Evolutionary conservation across 2,113 vertebrate genomes (phyloP).

Genomic region (Phoxinus phoxinus): DNA sequence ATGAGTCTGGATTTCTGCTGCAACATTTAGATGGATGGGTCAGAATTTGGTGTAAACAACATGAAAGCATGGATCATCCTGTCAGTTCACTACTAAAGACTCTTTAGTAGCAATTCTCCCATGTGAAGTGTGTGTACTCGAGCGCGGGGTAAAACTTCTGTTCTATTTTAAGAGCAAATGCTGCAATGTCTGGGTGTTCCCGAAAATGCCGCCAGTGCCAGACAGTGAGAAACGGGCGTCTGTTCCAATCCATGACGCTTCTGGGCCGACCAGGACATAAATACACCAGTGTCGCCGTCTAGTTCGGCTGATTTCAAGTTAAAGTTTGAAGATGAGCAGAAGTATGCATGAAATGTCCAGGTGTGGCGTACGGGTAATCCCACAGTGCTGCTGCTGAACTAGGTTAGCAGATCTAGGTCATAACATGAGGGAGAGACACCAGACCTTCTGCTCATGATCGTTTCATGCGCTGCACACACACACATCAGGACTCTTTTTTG

Average conservation of each 20-base stretch:
- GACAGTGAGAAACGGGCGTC: conserved; percentile 47
- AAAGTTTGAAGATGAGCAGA: neutral
- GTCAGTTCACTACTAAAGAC: neutral
- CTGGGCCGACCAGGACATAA: neutral
- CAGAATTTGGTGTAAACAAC: no score
- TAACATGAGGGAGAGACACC: conserved; percentile 46
- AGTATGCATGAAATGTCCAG: neutral
- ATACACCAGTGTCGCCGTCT: neutral
- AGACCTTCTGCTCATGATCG: conserved; percentile 60
- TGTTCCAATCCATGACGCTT: conserved; percentile 32
- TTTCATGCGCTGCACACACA: conserved; percentile 54
- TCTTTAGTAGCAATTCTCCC: neutral
- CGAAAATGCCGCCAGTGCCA: conserved; percentile 52
- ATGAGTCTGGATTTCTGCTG: no score
- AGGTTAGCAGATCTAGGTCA: conserved; percentile 76
- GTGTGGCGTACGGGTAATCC: neutral
- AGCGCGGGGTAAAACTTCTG: conserved; percentile 51
- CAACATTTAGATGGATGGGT: no score
- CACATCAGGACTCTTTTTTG: neutral
- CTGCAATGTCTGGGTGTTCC: conserved; percentile 73
- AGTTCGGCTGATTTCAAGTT: neutral
- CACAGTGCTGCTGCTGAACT: conserved; percentile 58
- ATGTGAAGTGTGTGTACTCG: conserved; percentile 28
- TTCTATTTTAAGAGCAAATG: conserved; percentile 72
- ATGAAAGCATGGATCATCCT: no score